Evolutionary conservation across 1,140 invertebrate genomes (phyloP).

Genomic region (Zaprionus kolodkinae): DNA sequence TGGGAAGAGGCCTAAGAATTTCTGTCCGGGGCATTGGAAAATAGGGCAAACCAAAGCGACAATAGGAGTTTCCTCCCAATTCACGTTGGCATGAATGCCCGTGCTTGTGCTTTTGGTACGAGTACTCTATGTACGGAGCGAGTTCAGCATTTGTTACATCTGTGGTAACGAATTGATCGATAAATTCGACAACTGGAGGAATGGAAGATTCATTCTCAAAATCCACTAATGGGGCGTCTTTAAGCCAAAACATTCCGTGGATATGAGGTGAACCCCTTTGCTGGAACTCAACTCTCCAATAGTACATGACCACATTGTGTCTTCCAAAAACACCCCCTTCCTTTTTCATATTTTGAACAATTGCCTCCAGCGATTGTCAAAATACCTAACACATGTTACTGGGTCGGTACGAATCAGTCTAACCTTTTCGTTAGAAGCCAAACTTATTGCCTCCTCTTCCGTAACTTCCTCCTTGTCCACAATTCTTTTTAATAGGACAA

Average conservation of each 20-base stretch:
- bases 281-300: not conserved
- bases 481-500: not conserved
- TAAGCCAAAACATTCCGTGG: too few relatives aligned
- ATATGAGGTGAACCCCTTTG: not conserved
- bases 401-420: too few relatives aligned
- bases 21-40: too few relatives aligned
- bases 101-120: conserved; percentile 12
- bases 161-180: not conserved
- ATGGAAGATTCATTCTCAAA: conserved; percentile 4
- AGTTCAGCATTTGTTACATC: not conserved
- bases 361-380: too few relatives aligned
- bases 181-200: conserved; percentile 1
- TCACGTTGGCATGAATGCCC: not conserved
- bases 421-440: too few relatives aligned
- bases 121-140: not conserved
- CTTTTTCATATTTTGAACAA: too few relatives aligned
- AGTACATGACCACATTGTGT: too few relatives aligned
- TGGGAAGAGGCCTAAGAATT: too few relatives aligned
- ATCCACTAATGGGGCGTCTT: not conserved
- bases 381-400: too few relatives aligned
- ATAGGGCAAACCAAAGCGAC: not conserved
- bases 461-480: not conserved
- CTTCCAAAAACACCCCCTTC: not conserved
- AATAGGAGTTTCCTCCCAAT: not conserved
- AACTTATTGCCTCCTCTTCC: not conserved